Percentiles rank a stretch among this genome's conserved stretches.
Conservation (phyloP, 1,140 invertebrate genomes). For the Radopholus similis region DNA sequence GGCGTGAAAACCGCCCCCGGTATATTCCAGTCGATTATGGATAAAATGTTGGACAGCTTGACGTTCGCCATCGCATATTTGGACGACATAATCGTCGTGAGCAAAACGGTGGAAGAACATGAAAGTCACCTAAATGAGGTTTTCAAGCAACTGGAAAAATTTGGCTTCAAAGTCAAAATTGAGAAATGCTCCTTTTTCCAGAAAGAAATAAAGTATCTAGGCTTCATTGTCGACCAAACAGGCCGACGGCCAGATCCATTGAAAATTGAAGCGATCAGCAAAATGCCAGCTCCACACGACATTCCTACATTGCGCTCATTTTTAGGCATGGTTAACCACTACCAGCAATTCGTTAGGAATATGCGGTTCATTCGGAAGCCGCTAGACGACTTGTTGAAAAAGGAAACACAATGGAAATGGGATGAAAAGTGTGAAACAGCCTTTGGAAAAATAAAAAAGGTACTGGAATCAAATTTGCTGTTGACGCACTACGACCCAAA, state of each 20-base stretch:
- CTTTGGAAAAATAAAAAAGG: slow-evolving; percentile 24
- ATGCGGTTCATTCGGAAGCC: slow-evolving; percentile 28
- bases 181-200: slow-evolving; percentile 4
- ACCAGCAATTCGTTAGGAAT: slow-evolving; percentile 28
- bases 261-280: background rate
- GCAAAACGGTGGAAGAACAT: background rate
- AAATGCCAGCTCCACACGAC: background rate
- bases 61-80: slow-evolving; percentile 35
- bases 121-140: slow-evolving; percentile 22
- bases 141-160: slow-evolving; percentile 16
- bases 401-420: slow-evolving; percentile 42
- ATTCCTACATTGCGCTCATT: slow-evolving; percentile 20
- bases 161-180: slow-evolving; percentile 5
- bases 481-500: slow-evolving; percentile 41
- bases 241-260: slow-evolving; percentile 1
- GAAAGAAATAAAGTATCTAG: background rate
- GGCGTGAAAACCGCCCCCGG: slow-evolving; percentile 63
- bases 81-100: slow-evolving; percentile 28
- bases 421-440: slow-evolving; percentile 10
- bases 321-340: slow-evolving; percentile 46
- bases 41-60: slow-evolving; percentile 54
- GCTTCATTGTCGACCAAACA: background rate
- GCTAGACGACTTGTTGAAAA: slow-evolving; percentile 32
- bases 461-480: slow-evolving; percentile 32
- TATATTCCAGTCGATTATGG: slow-evolving; percentile 63